A percentile compares a stretch with the other conserved stretches of the same genome.
These are phyloP conservation scores for Argyresthia goedartella DNA, from an alignment of 2,888 invertebrate species.

Conservation along the genomic window DNA sequence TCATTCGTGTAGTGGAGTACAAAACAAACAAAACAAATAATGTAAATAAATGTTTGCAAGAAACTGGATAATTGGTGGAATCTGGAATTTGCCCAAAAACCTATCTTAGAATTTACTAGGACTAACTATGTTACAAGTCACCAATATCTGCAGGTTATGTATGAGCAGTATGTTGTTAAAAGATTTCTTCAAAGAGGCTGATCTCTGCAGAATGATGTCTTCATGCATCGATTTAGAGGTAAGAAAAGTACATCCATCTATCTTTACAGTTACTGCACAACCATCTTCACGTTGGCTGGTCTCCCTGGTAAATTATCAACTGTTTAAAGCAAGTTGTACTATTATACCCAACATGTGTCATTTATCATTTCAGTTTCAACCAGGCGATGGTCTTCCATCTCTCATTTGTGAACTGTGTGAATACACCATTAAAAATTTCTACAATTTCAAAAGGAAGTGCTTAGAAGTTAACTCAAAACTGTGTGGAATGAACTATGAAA, in stretches of 20 bases:
- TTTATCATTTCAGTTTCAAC: conserved; percentile 13
- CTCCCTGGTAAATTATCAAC: too few relatives aligned
- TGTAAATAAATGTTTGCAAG: too few relatives aligned
- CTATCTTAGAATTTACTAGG: too few relatives aligned
- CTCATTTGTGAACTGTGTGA: conserved; percentile 22
- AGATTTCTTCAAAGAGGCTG: conserved; percentile 12
- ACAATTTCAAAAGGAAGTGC: conserved; percentile 26
- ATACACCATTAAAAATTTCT: conserved; percentile 21
- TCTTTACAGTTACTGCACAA: neutral
- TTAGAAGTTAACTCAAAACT: conserved; percentile 13
- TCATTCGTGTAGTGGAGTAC: too few relatives aligned
- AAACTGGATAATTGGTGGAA: too few relatives aligned
- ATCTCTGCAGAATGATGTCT: conserved; percentile 11
- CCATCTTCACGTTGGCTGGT: neutral
- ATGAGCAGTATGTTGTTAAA: conserved; percentile 12
- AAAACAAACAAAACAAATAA: neutral
- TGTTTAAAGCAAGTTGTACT: too few relatives aligned
- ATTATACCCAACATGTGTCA: too few relatives aligned
- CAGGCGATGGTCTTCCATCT: conserved; percentile 19
- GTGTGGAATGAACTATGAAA: conserved; percentile 2
- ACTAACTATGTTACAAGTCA: neutral
- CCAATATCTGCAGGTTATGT: conserved; percentile 22
- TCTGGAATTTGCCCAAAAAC: too few relatives aligned
- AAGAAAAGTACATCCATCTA: conserved; percentile 1
- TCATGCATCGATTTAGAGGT: conserved; percentile 17